Base-by-base conservation (phyloP, 2,888 invertebrate genomes). In the Cheilosia variabilis region DNA sequence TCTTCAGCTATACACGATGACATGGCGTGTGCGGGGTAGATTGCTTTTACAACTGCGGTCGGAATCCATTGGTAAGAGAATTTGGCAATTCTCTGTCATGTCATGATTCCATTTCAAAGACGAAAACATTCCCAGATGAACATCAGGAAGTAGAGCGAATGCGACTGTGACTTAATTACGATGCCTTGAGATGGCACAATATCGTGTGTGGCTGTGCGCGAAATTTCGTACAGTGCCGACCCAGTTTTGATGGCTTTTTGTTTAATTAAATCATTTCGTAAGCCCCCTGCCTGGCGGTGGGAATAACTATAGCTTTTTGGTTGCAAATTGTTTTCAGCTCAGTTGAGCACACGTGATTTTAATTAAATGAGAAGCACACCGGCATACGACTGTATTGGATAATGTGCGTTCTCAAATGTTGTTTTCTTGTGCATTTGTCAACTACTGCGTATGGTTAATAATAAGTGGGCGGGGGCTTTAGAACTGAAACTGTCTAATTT, bases 251-350 rank as follows among this genome's bases (percentile, higher is more conserved):
- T 83, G 72, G 50, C 50, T 68, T 76, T 62, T 73, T 68, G 62
- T 73, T 78, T 78, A 83, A 83, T 83, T 68, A 57, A 73, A 83
- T 83, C 73, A 79, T 58, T 83, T 78, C 63, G 62, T 43, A 68
- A 78, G 2, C 41, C 15, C 7, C 19, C 19, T 19, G n/a, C 19
- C 58, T 27, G 27, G 27, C 24, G 31, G 31, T 52, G 65, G 43
- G 19, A 34, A 45, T n/a, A 58, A 65, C 24, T 19, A 66, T 66
- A 22, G 50, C 62, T 81, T 77, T 68, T 68, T 43, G 24, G 41
- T 10, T 68, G 75, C 57, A 76, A 77, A 77, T 55, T 41, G 58
- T 58, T 77, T 60, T 60, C 82, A 65, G 71, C 43, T 63, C 65
- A 65, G 63, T 45, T 63, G 76, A 76, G 69, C 77, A 45, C 66